Percentiles rank a stretch among this genome's conserved stretches.
phyloP scores from a whole-genome alignment of 2,113 vertebrate species.

The Nycticebus coucang region DNA sequence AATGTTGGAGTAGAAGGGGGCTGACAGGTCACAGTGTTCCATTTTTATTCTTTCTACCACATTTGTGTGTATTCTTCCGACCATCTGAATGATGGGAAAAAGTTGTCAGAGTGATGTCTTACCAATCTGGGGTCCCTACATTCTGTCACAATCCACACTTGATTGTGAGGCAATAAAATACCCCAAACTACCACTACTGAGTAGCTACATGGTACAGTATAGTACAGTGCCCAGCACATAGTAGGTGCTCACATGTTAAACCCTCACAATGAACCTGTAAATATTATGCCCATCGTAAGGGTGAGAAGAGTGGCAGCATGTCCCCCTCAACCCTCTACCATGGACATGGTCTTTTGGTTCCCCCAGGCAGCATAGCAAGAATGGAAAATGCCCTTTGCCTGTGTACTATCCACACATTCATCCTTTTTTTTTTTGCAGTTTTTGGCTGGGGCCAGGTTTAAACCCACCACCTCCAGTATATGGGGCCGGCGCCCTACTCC shows the following conservation, averaged over 20 bases:
- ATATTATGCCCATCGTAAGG: not conserved
- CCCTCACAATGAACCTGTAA: not conserved
- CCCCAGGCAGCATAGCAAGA: not conserved
- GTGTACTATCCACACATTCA: too few relatives aligned
- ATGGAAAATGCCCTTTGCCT: not conserved
- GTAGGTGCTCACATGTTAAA: not conserved
- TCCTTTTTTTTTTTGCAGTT: too few relatives aligned
- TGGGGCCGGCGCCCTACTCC: too few relatives aligned
- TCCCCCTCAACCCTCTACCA: not conserved
- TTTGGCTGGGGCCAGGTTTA: too few relatives aligned
- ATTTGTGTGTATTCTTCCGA: not conserved
- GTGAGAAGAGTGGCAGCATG: not conserved
- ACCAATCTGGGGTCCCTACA: not conserved
- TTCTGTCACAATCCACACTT: not conserved
- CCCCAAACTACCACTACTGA: not conserved
- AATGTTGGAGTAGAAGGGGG: not conserved
- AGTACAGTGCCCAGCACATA: not conserved
- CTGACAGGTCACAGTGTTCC: not conserved
- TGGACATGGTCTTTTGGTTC: not conserved
- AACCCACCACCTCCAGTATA: too few relatives aligned
- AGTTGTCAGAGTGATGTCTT: not conserved
- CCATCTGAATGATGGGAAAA: not conserved
- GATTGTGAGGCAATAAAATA: constrained; percentile 10
- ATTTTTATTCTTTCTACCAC: constrained; percentile 3
- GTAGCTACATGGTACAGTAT: not conserved